Base-by-base conservation (phyloP, 1,140 invertebrate genomes). In the Ladona fulva region DNA sequence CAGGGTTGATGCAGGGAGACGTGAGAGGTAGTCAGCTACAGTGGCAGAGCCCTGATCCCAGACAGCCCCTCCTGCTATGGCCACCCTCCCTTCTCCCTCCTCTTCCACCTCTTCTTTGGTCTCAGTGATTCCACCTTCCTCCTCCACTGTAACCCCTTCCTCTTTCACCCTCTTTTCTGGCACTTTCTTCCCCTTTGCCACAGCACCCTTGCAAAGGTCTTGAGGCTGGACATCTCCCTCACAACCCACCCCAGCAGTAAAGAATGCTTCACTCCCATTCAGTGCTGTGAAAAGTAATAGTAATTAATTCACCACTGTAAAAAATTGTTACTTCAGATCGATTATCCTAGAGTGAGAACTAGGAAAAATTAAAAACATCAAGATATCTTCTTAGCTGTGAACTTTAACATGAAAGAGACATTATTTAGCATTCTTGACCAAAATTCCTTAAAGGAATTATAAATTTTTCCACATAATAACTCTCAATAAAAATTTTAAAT, bases 1-100 rank as follows among this genome's bases (percentile, higher is more conserved):
- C 80, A 94, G 82, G 1, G 92, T 93, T 74, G 90, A 91, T 29
- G 91, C 89, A 44, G 91, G 90, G 79, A 92, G 83, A 82, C 92
- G 90, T 75, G 92, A 92, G 75, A 95, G 87, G 84, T 94, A 95
- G 85, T 94, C 93, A 19, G 92, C 92, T 19, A 95, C 92, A 0
- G 92, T 91, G 12, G 52, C 52, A 3, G 92, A 91, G 74, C 91
- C 91, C 29, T 91, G 90, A 7, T 91, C 89, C 3, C 89, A 88
- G 59, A 94, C 84, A n/a, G 91, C 91, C 83, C 93, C 92, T 92
- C 92, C 94, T 6, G 86, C 86, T 86, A 87, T 87, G 66, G 85
- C 84, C 7, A 86, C 85, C 0, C 52, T 66, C 52, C 52, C 86
- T 85, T 76, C 85, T 85, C 80, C 86, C 85, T 37, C 84, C 82